Percentiles rank a stretch among this genome's conserved stretches.
Conservation (phyloP, 2,888 invertebrate genomes). For the Altica lythri region DNA sequence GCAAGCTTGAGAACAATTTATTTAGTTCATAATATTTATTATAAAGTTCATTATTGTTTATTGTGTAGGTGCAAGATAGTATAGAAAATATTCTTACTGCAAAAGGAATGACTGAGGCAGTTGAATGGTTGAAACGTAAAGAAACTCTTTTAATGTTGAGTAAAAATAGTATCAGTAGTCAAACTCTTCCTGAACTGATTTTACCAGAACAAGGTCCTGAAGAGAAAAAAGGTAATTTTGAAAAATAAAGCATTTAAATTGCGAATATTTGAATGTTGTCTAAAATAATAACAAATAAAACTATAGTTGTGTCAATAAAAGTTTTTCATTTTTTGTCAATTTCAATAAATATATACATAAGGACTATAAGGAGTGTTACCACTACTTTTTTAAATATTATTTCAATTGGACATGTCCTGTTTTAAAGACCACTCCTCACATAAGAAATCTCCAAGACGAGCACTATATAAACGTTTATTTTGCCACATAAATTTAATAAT, state of each 20-base stretch:
- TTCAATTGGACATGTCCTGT: no score
- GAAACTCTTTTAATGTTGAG: slow-evolving; percentile 54
- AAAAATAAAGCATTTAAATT: slow-evolving; percentile 4
- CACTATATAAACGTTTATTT: no score
- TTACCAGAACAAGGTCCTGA: slow-evolving; percentile 18
- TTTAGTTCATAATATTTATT: not conserved
- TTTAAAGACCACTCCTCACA: no score
- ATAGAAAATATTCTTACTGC: slow-evolving; percentile 57
- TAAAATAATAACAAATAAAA: no score
- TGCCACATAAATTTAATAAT: no score
- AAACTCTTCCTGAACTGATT: slow-evolving; percentile 44
- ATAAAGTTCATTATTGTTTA: not conserved
- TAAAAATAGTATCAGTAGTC: slow-evolving; percentile 43
- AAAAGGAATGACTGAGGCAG: slow-evolving; percentile 57
- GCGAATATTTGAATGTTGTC: no score
- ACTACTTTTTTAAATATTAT: no score
- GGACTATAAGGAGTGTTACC: no score
- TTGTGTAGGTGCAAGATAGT: slow-evolving; percentile 54
- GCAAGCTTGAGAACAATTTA: not conserved
- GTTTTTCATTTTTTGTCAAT: no score
- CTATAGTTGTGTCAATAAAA: no score
- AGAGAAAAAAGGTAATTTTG: slow-evolving; percentile 38
- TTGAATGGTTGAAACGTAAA: slow-evolving; percentile 60
- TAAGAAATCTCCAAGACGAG: no score
- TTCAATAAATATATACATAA: no score